Conservation (phyloP, 1,140 invertebrate genomes). For the Camponotus floridanus region DNA sequence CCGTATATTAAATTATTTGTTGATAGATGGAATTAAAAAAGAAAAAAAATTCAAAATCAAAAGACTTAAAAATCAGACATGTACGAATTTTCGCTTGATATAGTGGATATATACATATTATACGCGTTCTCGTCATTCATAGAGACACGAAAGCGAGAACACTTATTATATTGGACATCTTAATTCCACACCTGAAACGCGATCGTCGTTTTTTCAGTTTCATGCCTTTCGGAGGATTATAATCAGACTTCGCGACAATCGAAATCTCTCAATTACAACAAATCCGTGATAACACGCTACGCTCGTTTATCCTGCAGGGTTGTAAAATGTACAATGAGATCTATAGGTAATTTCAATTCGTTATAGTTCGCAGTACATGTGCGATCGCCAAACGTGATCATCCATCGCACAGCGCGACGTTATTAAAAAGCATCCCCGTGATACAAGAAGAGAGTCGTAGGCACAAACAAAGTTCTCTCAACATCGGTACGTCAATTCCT, state of each 20-base stretch:
- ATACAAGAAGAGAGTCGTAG: slow-evolving; percentile 72
- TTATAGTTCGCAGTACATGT: slow-evolving; percentile 64
- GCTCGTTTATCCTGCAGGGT: slow-evolving; percentile 64
- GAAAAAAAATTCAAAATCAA: slow-evolving; percentile 4
- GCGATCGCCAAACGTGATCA: slow-evolving; percentile 36
- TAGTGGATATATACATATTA: too few species aligned
- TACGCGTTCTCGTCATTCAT: background rate
- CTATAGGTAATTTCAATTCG: slow-evolving; percentile 63
- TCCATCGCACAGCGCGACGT: slow-evolving; percentile 37
- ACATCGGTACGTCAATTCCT: slow-evolving; percentile 76
- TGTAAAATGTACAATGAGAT: slow-evolving; percentile 69
- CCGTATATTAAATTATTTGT: slow-evolving; percentile 17
- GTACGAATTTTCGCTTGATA: background rate
- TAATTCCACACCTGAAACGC: background rate
- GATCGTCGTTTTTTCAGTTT: slow-evolving; percentile 67
- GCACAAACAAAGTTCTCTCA: slow-evolving; percentile 75
- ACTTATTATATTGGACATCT: background rate
- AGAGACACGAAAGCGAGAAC: background rate
- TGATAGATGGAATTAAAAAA: slow-evolving; percentile 4
- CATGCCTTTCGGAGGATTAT: slow-evolving; percentile 67
- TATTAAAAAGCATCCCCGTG: slow-evolving; percentile 53
- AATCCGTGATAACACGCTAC: slow-evolving; percentile 52
- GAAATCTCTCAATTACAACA: slow-evolving; percentile 57
- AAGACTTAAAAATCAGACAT: background rate
- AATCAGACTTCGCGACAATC: slow-evolving; percentile 55